Evolutionary conservation across 2,888 invertebrate genomes (phyloP).

Genomic region (Linnaemya tessellans): DNA sequence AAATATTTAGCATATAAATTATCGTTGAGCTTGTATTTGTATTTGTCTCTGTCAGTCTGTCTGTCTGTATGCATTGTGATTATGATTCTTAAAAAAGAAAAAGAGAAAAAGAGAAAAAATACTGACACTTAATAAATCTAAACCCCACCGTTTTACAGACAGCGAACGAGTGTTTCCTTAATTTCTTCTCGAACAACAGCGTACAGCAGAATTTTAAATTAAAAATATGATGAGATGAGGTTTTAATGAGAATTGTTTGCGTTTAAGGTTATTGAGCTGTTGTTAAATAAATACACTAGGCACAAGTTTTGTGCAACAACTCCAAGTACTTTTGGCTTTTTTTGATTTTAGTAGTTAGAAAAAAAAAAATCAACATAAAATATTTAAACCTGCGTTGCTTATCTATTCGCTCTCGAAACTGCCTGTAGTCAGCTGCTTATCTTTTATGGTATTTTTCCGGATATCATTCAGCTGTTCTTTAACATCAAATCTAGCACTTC

Average conservation of each 20-base stretch:
- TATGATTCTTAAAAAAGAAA: slow-evolving; percentile 14
- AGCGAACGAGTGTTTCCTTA: slow-evolving; percentile 22
- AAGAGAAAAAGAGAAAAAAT: neutral
- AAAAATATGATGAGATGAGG: slow-evolving; percentile 54
- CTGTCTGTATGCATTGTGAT: slow-evolving; percentile 19
- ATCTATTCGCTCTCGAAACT: neutral
- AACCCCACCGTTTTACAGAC: slow-evolving; percentile 19
- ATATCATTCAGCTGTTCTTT: neutral
- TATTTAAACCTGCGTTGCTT: neutral
- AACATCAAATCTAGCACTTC: neutral
- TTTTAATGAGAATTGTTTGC: slow-evolving; percentile 46
- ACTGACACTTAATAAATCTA: slow-evolving; percentile 51
- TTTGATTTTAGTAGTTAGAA: neutral
- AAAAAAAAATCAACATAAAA: neutral
- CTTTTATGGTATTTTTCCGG: neutral
- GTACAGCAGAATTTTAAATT: slow-evolving; percentile 28
- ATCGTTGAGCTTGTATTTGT: slow-evolving; percentile 31
- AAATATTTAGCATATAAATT: slow-evolving; percentile 39
- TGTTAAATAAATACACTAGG: neutral
- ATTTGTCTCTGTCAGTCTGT: neutral
- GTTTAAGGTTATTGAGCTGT: slow-evolving; percentile 35
- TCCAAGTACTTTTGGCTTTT: neutral
- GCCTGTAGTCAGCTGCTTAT: neutral
- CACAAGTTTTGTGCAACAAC: neutral
- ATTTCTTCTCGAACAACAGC: neutral